Conservation (phyloP, 2,113 vertebrate species). For the Gavialis gangeticus region DNA sequence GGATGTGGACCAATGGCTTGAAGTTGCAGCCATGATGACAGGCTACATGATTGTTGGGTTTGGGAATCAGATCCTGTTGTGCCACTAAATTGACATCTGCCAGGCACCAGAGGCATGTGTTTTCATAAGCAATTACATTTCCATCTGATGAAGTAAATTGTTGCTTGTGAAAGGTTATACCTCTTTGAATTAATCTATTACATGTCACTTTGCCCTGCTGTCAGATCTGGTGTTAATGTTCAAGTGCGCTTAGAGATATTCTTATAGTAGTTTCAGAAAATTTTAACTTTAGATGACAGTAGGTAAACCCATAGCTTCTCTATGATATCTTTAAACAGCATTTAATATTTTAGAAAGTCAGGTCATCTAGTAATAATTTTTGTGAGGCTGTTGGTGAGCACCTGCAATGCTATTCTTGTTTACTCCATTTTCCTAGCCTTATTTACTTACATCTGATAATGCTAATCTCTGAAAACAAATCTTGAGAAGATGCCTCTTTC, state of each 20-base stretch:
- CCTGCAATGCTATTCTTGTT: background rate
- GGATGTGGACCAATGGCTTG: too few relatives aligned
- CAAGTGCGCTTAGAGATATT: background rate
- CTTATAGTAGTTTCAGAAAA: background rate
- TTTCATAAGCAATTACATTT: too few relatives aligned
- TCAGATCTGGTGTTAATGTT: background rate
- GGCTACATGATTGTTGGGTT: too few relatives aligned
- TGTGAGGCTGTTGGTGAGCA: background rate
- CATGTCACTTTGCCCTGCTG: too few relatives aligned
- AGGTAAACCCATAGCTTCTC: slow-evolving; percentile 17
- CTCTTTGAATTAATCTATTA: too few relatives aligned
- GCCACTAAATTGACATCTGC: too few relatives aligned
- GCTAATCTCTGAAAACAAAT: background rate
- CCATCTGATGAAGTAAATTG: too few relatives aligned
- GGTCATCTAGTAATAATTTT: slow-evolving; percentile 1
- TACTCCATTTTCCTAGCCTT: background rate
- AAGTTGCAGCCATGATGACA: too few relatives aligned
- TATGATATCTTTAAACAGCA: background rate
- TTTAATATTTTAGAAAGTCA: slow-evolving; percentile 27
- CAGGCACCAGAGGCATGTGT: too few relatives aligned
- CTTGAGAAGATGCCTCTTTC: background rate
- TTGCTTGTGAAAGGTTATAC: too few relatives aligned
- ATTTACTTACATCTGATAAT: slow-evolving; percentile 23
- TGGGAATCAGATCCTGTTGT: too few relatives aligned
- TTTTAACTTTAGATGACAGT: slow-evolving; percentile 8